Conservation (phyloP, 2,888 invertebrate species). For the Automeris io region DNA sequence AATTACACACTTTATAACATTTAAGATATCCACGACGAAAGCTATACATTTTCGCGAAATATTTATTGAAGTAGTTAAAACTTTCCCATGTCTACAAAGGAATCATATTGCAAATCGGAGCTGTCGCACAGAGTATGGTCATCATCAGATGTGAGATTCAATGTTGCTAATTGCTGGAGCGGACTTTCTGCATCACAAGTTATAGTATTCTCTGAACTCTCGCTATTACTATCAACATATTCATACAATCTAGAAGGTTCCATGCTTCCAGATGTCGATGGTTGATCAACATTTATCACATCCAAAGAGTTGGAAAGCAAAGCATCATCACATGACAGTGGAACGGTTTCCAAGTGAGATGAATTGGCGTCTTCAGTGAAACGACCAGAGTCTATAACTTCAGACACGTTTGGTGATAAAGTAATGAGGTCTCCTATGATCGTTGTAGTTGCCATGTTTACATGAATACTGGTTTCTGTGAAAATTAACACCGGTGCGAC, state of each 20-base stretch:
- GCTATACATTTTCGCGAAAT: conserved; percentile 34
- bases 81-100: conserved; percentile 73
- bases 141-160: conserved; percentile 31
- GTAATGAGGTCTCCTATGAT: conserved; percentile 39
- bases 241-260: conserved; percentile 40
- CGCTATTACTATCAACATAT: conserved; percentile 58
- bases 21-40: conserved; percentile 39
- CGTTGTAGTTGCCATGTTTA: conserved; percentile 35
- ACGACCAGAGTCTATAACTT: conserved; percentile 59
- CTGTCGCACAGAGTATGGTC: conserved; percentile 46
- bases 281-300: conserved; percentile 43
- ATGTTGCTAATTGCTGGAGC: conserved; percentile 24
- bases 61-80: conserved; percentile 34
- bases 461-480: conserved; percentile 30
- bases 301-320: conserved; percentile 58
- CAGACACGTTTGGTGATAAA: conserved; percentile 51
- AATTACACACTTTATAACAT: conserved; percentile 17
- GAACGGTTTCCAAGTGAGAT: conserved; percentile 45
- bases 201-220: conserved; percentile 58
- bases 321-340: conserved; percentile 52
- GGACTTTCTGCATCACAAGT: conserved; percentile 44
- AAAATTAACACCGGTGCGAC: conserved; percentile 24
- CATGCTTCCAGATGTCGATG: conserved; percentile 24
- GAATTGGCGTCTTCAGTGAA: conserved; percentile 62
- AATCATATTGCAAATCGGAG: conserved; percentile 69